Conservation (phyloP, 2,113 vertebrate species). For the Xenopus borealis region DNA sequence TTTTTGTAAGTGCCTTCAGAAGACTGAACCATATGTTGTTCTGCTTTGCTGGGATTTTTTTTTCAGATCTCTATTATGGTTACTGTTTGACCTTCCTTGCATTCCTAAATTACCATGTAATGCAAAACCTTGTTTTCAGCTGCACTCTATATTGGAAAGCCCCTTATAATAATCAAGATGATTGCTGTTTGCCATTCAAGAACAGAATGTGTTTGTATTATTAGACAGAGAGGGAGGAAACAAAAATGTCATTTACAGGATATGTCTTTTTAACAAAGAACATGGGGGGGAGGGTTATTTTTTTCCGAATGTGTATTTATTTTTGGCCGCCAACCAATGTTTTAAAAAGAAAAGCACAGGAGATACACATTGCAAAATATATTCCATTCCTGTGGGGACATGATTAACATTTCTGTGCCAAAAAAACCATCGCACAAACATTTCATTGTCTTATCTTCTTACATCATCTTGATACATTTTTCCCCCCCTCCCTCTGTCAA, state of each 20-base stretch:
- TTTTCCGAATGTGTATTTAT: slow-evolving; percentile 58
- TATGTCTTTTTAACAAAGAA: slow-evolving; percentile 58
- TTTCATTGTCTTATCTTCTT: slow-evolving; percentile 84
- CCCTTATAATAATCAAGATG: slow-evolving; percentile 73
- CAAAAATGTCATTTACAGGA: slow-evolving; percentile 61
- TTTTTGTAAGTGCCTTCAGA: slow-evolving; percentile 27
- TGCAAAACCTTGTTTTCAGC: slow-evolving; percentile 88
- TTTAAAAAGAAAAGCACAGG: slow-evolving; percentile 64
- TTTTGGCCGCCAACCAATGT: slow-evolving; percentile 53
- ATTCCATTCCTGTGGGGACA: slow-evolving; percentile 72
- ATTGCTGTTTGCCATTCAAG: slow-evolving; percentile 67
- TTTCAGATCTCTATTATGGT: slow-evolving; percentile 77
- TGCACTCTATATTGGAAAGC: slow-evolving; percentile 80
- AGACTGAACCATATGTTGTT: slow-evolving; percentile 72
- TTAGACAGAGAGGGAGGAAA: slow-evolving; percentile 57
- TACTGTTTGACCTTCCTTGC: slow-evolving; percentile 81
- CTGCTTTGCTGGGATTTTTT: slow-evolving; percentile 58
- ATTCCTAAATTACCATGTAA: slow-evolving; percentile 95
- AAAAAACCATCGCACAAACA: slow-evolving; percentile 73
- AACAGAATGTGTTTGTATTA: slow-evolving; percentile 72
- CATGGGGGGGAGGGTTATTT: neutral
- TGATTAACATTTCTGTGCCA: slow-evolving; percentile 74
- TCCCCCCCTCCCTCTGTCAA: slow-evolving; percentile 76
- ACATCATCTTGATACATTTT: slow-evolving; percentile 84
- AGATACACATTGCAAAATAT: slow-evolving; percentile 71